A percentile compares a stretch with the other conserved stretches of the same genome.
Evolutionary conservation across 2,888 invertebrate genomes (phyloP).

Genomic region (Silvanus unidentatus): DNA sequence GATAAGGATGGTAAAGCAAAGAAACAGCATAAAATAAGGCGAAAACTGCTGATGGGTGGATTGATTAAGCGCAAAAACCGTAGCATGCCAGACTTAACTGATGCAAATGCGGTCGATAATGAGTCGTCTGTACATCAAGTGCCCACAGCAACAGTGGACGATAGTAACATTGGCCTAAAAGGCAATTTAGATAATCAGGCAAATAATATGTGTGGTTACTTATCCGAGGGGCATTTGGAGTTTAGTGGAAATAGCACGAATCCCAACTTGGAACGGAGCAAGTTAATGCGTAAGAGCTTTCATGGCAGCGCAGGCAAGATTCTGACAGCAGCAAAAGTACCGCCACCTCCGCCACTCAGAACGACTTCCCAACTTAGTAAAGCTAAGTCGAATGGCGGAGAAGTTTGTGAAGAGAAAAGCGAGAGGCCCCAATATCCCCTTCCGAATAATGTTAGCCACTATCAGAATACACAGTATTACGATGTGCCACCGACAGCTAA

Average conservation of each 20-base stretch:
- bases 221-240: slow-evolving; percentile 83
- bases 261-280: slow-evolving; percentile 79
- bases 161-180: slow-evolving; percentile 65
- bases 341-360: slow-evolving; percentile 76
- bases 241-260: slow-evolving; percentile 62
- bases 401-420: slow-evolving; percentile 49
- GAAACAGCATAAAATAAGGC: slow-evolving; percentile 84
- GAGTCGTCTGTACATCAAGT: slow-evolving; percentile 33
- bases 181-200: slow-evolving; percentile 50
- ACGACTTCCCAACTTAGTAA: slow-evolving; percentile 80
- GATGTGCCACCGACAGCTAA: slow-evolving; percentile 29
- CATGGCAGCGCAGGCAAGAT: slow-evolving; percentile 79
- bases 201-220: slow-evolving; percentile 66
- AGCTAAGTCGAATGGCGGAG: slow-evolving; percentile 55
- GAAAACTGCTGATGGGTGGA: slow-evolving; percentile 85
- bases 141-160: slow-evolving; percentile 60
- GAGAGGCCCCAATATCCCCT: slow-evolving; percentile 48
- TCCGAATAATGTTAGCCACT: slow-evolving; percentile 34
- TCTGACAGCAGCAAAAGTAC: slow-evolving; percentile 76
- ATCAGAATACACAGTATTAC: slow-evolving; percentile 33
- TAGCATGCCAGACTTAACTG: slow-evolving; percentile 87
- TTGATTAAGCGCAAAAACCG: slow-evolving; percentile 81
- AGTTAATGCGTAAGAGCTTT: slow-evolving; percentile 83
- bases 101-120: slow-evolving; percentile 59
- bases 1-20: slow-evolving; percentile 71